phyloP scores from a whole-genome alignment of 2,797 vertebrate genomes.

The Eutrigla gurnardus region DNA sequence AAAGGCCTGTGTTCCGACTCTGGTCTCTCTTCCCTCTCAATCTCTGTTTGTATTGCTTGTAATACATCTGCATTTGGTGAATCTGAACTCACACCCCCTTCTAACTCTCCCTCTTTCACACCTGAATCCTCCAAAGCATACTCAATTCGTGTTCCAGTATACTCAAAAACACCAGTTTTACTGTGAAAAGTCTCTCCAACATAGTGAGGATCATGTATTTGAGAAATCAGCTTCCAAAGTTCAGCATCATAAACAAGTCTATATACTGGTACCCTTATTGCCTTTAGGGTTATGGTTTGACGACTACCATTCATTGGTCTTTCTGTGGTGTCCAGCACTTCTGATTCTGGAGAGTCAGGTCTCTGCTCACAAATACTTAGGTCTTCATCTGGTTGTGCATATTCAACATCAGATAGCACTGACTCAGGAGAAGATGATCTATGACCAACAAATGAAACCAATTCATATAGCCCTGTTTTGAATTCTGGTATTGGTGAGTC shows the following conservation, averaged over 20 bases:
- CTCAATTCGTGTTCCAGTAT: conserved; percentile 54
- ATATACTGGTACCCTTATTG: conserved; percentile 49
- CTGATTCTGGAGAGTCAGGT: conserved; percentile 48
- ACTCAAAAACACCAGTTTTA: conserved; percentile 64
- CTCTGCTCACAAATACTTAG: conserved; percentile 23
- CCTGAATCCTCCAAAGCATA: conserved; percentile 37
- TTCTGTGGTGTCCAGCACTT: conserved; percentile 5
- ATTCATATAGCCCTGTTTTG: conserved; percentile 21
- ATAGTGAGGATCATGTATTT: conserved; percentile 73
- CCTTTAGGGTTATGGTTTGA: conserved; percentile 22
- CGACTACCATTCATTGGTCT: background rate
- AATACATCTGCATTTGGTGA: conserved; percentile 1
- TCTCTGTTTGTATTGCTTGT: conserved; percentile 7
- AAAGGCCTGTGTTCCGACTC: conserved; percentile 28
- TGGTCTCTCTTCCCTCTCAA: conserved; percentile 19
- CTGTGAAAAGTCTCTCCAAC: conserved; percentile 60
- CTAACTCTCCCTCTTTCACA: conserved; percentile 14
- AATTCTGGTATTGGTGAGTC: conserved; percentile 45
- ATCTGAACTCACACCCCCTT: conserved; percentile 7
- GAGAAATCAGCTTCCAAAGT: conserved; percentile 74
- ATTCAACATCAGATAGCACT: conserved; percentile 38
- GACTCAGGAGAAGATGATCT: conserved; percentile 42
- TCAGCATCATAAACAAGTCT: conserved; percentile 63
- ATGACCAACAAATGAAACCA: background rate
- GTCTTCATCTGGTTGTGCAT: conserved; percentile 25